Evolutionary conservation across 2,113 vertebrate species (phyloP).

Genomic region (Leuciscus idus): DNA sequence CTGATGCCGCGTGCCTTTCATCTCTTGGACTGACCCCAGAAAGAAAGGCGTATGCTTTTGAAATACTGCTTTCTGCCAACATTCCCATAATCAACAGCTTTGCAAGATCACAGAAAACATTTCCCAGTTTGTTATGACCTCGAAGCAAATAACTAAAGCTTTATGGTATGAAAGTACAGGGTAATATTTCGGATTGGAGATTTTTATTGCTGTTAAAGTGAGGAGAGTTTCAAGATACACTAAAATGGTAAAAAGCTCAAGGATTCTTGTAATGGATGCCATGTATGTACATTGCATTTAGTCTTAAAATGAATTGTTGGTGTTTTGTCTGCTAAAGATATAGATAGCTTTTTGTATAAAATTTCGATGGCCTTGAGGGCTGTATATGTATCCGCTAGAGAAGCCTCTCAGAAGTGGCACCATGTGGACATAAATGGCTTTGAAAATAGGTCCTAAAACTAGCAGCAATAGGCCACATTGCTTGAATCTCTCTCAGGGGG

Average conservation of each 20-base stretch:
- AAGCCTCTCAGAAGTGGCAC: neutral
- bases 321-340: neutral
- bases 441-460: slow-evolving; percentile 7
- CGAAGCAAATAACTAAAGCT: neutral
- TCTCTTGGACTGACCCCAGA: slow-evolving; percentile 34
- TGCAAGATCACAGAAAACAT: slow-evolving; percentile 19
- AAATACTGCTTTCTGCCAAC: slow-evolving; percentile 33
- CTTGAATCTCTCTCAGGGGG: neutral
- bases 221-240: neutral
- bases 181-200: neutral
- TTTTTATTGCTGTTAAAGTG: neutral
- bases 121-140: neutral
- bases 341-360: neutral
- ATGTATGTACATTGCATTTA: neutral
- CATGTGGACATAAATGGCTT: neutral
- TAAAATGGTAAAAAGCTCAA: neutral
- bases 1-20: slow-evolving; percentile 44
- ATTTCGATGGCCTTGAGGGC: neutral
- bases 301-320: neutral
- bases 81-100: neutral
- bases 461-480: neutral
- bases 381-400: neutral
- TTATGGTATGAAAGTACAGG: neutral
- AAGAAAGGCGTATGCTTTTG: slow-evolving; percentile 37
- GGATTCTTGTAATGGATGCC: neutral